Conservation (phyloP, 2,113 vertebrate genomes). For the Corythaeola cristata region DNA sequence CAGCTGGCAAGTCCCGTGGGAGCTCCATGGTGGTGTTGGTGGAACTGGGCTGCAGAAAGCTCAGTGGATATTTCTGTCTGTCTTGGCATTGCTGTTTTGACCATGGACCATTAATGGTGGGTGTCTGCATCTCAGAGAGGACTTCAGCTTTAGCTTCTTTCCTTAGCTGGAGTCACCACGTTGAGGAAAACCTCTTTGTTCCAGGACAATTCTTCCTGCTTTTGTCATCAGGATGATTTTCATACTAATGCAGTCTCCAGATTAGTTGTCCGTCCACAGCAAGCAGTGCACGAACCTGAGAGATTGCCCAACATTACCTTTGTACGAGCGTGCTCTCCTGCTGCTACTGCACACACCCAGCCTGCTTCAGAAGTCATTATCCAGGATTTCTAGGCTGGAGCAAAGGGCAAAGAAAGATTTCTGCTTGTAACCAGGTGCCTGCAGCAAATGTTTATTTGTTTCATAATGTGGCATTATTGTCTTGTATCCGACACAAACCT, state of each 20-base stretch:
- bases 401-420: background rate
- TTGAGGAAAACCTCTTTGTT: background rate
- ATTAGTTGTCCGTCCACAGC: background rate
- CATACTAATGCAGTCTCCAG: background rate
- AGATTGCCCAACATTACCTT: background rate
- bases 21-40: background rate
- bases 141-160: background rate
- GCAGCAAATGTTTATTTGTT: background rate
- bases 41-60: background rate
- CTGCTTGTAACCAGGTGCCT: background rate
- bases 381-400: background rate
- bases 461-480: fast-evolving
- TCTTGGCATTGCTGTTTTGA: background rate
- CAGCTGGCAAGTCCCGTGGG: background rate
- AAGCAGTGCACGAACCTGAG: background rate
- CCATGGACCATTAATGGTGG: background rate
- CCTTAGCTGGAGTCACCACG: background rate
- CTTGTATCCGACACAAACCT: background rate
- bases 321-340: background rate
- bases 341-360: background rate
- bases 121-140: background rate
- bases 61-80: background rate
- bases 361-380: background rate
- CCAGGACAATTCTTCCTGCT: background rate
- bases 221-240: background rate